Base-by-base conservation (phyloP, 2,113 vertebrate genomes). In the Atractosteus spatula region DNA sequence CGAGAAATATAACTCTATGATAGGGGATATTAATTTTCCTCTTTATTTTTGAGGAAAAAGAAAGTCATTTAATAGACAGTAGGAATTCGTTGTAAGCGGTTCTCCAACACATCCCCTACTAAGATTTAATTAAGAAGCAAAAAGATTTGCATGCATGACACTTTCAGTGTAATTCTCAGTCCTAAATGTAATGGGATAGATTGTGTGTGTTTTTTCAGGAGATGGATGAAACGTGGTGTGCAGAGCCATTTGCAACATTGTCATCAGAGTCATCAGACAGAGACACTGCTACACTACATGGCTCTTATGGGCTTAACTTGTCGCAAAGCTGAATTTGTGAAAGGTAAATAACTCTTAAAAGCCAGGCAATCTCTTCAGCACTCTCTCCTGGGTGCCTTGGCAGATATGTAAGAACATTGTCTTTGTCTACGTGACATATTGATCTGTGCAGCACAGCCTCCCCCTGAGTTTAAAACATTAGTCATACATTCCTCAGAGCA, bases 51-150 rank as follows among this genome's bases (percentile, higher is more conserved):
- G 13, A 8, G 47, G 55, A 59, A 59, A 59, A 7, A 43, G 66
- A 17, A 65, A 17, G 70, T 7, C 11, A 13, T 70, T 61, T 43
- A 61, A 61, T 4, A 62, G 42, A 45, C 41, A 44, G 69, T 41
- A 7, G 70, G 4, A 10, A 11, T 59, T 68, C 45, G 14, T 13
- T 7, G n/a, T 68, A 7, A 68, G 47, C 13, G 54, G 17, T 3
- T 6, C 45, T 17, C 11, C 17, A 4, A n/a, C 41, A 59, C 11
- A 7, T 13, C 45, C 29, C 29, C 5, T 7, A 11, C 65, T 47
- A 66, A 66, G 47, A 16, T 72, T 44, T 72, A 72, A 71, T 71
- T 71, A 63, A 71, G 44, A 71, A 61, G 70, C 56, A 62, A 63
- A 71, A 41, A 72, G 41, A 66, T 66, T 72, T 66, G 29, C 63